Evolutionary conservation across 2,888 invertebrate genomes (phyloP), one percentile per base, ranked within the genome.

Genomic region (Sinopyrophorus schimmeli): DNA sequence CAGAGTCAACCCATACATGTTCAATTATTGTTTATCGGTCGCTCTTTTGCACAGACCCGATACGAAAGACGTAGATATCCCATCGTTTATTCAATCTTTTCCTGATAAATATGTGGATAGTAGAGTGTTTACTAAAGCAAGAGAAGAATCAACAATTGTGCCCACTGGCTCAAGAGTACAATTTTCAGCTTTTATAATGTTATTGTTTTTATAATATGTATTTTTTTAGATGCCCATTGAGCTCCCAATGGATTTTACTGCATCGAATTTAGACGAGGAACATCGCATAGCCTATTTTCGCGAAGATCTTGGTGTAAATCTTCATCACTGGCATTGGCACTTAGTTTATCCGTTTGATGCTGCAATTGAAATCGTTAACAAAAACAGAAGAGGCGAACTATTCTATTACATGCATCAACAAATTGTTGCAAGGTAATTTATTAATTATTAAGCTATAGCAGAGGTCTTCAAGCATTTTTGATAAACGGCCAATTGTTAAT

Each of bases 241-340:
- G 35, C 84, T 90, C 54, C 87, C 88, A 0, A 66, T 73, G 14
- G 85, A 89, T 73, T 89, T 84, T 69, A 88, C 91, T 0, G 91
- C 89, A 0, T 81, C 84, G 0, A 80, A 83, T 54, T 63, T 77
- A 2, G 89, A 92, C 62, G 83, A 83, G 1, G 92, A 92, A 63
- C 90, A 92, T 69, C 80, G 86, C 3, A 71, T 89, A 50, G 86
- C 89, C 17, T 92, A 92, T 73, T 92, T 88, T 79, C 81, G 91
- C 24, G 92, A 92, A 69, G 92, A 91, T 70, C 76, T 90, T 51
- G 90, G 89, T 55, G 78, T 92, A 60, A 92, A 92, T 74, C 82
- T 89, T 37, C 92, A 92, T 70, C 92, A 92, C 69, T 92, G 92
- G 91, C 91, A 92, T 68, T 92, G 91, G 92, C 92, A 92, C 71